Conservation (phyloP, 2,797 vertebrate species). For the Octomys mimax region DNA sequence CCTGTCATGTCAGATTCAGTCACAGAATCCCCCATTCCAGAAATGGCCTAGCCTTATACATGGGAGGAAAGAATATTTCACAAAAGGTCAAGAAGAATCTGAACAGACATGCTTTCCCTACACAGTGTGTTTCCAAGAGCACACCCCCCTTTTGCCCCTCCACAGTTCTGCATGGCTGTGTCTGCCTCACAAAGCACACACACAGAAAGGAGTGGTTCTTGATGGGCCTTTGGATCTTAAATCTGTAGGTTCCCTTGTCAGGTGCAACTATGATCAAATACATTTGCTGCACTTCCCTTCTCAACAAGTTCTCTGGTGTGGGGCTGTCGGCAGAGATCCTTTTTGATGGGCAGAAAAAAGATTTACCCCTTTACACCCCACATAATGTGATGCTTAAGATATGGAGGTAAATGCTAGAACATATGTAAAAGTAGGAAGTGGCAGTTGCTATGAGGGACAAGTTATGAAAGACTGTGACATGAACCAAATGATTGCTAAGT, state of each 20-base stretch:
- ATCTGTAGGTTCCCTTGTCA: background rate
- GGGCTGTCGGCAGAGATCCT: background rate
- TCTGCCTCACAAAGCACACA: too few relatives aligned
- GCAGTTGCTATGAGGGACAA: background rate
- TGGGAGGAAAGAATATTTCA: background rate
- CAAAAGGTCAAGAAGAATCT: background rate
- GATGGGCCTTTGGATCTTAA: background rate
- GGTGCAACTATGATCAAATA: background rate
- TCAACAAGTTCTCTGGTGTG: background rate
- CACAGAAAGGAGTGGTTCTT: background rate
- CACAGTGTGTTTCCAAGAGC: background rate
- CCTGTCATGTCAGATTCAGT: too few relatives aligned
- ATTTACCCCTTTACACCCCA: background rate
- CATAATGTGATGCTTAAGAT: background rate
- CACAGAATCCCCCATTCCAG: background rate
- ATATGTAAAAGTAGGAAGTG: background rate
- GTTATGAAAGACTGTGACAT: background rate
- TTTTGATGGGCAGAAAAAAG: background rate
- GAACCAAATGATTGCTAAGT: background rate
- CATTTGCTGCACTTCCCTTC: background rate
- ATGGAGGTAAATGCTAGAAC: background rate
- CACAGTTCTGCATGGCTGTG: background rate
- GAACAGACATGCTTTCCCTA: background rate
- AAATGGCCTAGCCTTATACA: background rate
- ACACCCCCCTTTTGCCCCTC: too few relatives aligned